phyloP scores from a whole-genome alignment of 2,797 vertebrate species.

The Poeciliopsis paucimaculata region DNA sequence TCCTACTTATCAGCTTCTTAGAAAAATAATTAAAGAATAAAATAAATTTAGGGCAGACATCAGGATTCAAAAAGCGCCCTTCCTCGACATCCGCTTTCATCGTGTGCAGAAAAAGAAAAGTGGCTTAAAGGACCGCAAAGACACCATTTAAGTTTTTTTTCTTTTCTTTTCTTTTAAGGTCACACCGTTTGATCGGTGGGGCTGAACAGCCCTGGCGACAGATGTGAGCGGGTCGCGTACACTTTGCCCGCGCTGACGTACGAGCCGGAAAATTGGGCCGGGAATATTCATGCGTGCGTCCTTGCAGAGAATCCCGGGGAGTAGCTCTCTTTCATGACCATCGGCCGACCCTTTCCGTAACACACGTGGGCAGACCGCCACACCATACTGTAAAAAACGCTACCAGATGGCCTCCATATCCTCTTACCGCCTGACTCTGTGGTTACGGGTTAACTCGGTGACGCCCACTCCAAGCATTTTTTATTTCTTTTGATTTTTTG shows the following conservation, averaged over 20 bases:
- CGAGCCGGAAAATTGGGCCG: conserved; percentile 70
- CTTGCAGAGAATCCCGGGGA: conserved; percentile 66
- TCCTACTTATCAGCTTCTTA: conserved; percentile 51
- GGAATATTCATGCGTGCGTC: conserved; percentile 75
- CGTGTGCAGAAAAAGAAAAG: conserved; percentile 28
- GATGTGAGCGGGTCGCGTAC: conserved; percentile 72
- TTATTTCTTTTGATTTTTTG: conserved; percentile 2
- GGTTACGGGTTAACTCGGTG: conserved; percentile 73
- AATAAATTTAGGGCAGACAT: conserved; percentile 21
- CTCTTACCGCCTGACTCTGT: conserved; percentile 74
- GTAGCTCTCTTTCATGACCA: conserved; percentile 72
- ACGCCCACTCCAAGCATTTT: conserved; percentile 73
- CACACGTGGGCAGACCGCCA: conserved; percentile 79
- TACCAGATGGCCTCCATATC: conserved; percentile 84
- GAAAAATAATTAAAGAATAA: not conserved
- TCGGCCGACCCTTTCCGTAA: conserved; percentile 72
- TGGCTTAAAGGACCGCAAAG: conserved; percentile 53
- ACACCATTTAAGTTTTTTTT: conserved; percentile 55
- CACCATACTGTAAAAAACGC: conserved; percentile 78
- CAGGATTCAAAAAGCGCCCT: conserved; percentile 31
- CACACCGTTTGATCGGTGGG: conserved; percentile 58
- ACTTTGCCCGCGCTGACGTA: conserved; percentile 52
- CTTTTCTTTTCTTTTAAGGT: conserved; percentile 53
- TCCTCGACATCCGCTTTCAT: conserved; percentile 31
- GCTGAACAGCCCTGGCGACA: conserved; percentile 61